These are phyloP conservation scores for Falco naumanni DNA, from an alignment of 2,797 vertebrate genomes.

Conservation along the genomic window DNA sequence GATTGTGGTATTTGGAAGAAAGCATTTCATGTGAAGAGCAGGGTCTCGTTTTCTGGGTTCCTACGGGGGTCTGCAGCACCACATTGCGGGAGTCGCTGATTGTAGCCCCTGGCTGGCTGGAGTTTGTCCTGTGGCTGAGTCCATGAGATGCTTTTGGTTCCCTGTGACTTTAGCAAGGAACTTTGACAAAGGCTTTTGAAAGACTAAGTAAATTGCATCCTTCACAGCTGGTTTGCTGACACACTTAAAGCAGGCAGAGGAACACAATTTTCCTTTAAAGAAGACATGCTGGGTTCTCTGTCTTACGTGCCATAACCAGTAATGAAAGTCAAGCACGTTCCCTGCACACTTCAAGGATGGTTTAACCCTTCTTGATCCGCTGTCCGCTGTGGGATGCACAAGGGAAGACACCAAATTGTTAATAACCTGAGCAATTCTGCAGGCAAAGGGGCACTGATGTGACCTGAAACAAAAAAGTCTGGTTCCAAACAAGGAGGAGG, in stretches of 20 bases:
- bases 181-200: slow-evolving; percentile 43
- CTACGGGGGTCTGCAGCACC: not conserved
- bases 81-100: not conserved
- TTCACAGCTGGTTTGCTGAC: not conserved
- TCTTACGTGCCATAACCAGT: not conserved
- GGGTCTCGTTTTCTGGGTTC: not conserved
- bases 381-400: not conserved
- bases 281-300: slow-evolving; percentile 21
- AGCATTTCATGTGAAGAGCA: not conserved
- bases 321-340: not conserved
- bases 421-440: not conserved
- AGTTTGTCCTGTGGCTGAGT: rapidly evolving
- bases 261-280: slow-evolving; percentile 23
- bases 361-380: not conserved
- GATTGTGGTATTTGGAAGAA: not conserved
- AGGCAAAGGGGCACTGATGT: not conserved
- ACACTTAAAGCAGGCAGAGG: not conserved
- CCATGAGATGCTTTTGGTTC: not conserved
- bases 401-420: not conserved
- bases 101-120: not conserved
- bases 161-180: not conserved
- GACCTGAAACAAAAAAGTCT: not conserved
- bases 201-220: slow-evolving; percentile 25
- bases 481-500: not conserved
- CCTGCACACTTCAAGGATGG: not conserved